These are phyloP conservation scores for Myotis vivesi DNA, from an alignment of 2,797 vertebrate genomes.

Conservation along the genomic window DNA sequence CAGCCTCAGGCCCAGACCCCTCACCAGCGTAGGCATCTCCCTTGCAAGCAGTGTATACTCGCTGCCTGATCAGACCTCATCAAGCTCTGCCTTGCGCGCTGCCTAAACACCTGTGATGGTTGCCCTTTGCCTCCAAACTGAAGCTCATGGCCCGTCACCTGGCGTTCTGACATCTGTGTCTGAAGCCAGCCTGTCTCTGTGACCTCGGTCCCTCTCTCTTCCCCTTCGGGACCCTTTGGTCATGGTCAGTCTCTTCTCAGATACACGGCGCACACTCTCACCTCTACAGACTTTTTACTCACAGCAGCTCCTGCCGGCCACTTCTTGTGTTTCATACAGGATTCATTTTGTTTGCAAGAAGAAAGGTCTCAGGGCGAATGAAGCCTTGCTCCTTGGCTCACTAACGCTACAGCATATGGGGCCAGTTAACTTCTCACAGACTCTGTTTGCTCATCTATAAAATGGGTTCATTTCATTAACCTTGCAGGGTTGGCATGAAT, in stretches of 20 bases:
- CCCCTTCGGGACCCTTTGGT: neutral
- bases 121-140: neutral
- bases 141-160: neutral
- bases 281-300: neutral
- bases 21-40: neutral
- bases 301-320: neutral
- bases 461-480: neutral
- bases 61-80: neutral
- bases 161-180: neutral
- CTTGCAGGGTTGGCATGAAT: neutral
- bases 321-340: neutral
- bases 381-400: neutral
- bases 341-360: neutral
- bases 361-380: neutral
- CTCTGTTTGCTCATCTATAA: conserved; percentile 18
- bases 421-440: neutral
- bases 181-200: neutral
- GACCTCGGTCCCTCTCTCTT: neutral
- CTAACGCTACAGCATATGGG: neutral
- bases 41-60: neutral
- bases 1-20: neutral
- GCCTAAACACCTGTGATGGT: neutral
- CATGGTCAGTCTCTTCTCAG: neutral
- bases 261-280: fast-evolving
- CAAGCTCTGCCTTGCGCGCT: neutral